Evolutionary conservation across 2,797 vertebrate genomes (phyloP), one percentile per base, ranked within the genome.

Genomic region (Enteromius radiatus): DNA sequence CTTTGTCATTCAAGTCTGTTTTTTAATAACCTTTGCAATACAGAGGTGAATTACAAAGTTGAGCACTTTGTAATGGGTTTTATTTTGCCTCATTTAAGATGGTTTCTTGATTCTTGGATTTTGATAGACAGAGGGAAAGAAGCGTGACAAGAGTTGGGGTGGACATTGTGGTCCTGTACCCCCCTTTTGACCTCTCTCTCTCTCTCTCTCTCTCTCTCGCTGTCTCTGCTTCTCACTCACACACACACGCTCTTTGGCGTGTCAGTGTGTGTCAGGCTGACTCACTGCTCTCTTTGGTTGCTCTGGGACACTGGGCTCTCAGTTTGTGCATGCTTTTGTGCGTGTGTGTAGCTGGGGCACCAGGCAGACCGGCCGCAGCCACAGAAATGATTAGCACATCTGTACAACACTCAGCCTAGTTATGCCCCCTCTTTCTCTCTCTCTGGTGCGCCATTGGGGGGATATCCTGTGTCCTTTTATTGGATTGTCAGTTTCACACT

Each of bases 381-480:
- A 81, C 78, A 85, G 83, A 86, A 85, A 87, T 88, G 81, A 89
- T 87, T 83, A 89, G 77, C 84, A 81, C 88, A 86, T 85, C 75
- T 83, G 84, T 88, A 83, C 84, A 81, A 88, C 79, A 85, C 88
- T 88, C 87, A 77, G 83, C 69, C 85, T 86, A 68, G 88, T 84
- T 59, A 80, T 79, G 76, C 84, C 80, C 80, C 63, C 28, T 68
- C 75, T 77, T 43, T 59, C 64, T 76, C 49, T 52, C 76, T 71
- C 86, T 71, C 36, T 41, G 38, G 45, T 83, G 84, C 85, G 33
- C 88, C 88, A 85, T 82, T 69, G 89, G 89, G 85, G 84, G 89
- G 93, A 91, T 90, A 92, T 93, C 90, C 82, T 83, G 86, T 91
- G 86, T 91, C 92, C 90, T 92, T 90, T 94, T 93, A 94, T 94